Conservation (phyloP, 2,113 vertebrate species). For the Lanius ludovicianus region DNA sequence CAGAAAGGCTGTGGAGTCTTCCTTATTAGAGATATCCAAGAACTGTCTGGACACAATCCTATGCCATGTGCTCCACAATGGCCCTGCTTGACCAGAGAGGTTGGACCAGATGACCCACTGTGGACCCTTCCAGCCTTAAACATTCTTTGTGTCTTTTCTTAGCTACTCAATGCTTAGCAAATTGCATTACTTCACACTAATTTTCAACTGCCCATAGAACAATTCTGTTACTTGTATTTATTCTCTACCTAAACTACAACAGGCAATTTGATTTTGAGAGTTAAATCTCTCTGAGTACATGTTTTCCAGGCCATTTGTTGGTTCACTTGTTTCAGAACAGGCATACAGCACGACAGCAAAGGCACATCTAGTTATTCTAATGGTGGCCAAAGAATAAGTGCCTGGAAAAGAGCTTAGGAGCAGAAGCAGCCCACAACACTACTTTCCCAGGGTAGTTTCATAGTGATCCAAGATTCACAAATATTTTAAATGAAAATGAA, state of each 20-base stretch:
- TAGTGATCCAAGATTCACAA: neutral
- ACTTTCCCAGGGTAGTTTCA: neutral
- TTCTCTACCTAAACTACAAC: neutral
- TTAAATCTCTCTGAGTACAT: neutral
- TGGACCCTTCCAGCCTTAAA: neutral
- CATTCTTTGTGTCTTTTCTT: neutral
- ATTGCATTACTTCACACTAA: neutral
- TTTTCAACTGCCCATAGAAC: neutral
- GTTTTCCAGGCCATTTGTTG: neutral
- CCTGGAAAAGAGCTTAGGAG: neutral
- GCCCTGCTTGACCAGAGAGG: neutral
- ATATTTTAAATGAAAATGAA: neutral
- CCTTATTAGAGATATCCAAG: neutral
- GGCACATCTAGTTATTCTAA: neutral
- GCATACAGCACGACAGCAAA: neutral
- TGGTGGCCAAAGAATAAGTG: neutral
- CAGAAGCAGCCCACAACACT: neutral
- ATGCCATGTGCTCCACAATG: fast-evolving
- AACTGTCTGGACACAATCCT: neutral
- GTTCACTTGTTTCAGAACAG: neutral
- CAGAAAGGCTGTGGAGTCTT: neutral
- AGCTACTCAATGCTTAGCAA: neutral
- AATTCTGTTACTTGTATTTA: neutral
- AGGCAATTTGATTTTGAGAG: neutral
- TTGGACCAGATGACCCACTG: neutral